Percentiles rank a stretch among this genome's conserved stretches.
Evolutionary conservation across 2,888 invertebrate species (phyloP).

Genomic region (Drepanosiphum platanoidis): DNA sequence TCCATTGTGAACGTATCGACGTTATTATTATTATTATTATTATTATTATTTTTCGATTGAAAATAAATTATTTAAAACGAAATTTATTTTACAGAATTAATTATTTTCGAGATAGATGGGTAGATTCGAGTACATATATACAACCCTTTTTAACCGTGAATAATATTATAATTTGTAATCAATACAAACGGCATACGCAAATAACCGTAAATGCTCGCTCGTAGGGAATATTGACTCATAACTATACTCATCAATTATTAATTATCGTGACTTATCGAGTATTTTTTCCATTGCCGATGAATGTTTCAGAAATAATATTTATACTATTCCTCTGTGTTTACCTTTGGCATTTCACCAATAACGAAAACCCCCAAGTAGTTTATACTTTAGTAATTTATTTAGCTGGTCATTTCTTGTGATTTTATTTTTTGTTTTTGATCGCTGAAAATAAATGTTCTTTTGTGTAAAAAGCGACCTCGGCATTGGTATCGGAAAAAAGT

Average conservation of each 20-base stretch:
- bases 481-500: too few species aligned
- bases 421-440: too few species aligned
- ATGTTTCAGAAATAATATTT: too few species aligned
- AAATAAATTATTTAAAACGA: too few species aligned
- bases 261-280: background rate
- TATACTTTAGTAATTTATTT: too few species aligned
- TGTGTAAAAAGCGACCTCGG: background rate
- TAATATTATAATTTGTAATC: background rate
- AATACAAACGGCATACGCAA: background rate
- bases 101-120: background rate
- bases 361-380: too few species aligned
- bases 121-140: background rate
- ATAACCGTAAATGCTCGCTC: background rate
- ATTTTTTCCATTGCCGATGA: background rate
- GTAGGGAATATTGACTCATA: background rate
- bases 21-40: background rate
- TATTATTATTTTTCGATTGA: background rate
- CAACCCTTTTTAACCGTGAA: background rate
- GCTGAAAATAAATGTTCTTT: background rate
- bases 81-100: too few species aligned
- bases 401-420: too few species aligned
- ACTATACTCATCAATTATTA: background rate
- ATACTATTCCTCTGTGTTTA: too few species aligned
- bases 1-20: background rate
- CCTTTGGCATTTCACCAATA: background rate